Conservation (phyloP, 2,113 vertebrate species). For the Peromyscus polionotus region DNA sequence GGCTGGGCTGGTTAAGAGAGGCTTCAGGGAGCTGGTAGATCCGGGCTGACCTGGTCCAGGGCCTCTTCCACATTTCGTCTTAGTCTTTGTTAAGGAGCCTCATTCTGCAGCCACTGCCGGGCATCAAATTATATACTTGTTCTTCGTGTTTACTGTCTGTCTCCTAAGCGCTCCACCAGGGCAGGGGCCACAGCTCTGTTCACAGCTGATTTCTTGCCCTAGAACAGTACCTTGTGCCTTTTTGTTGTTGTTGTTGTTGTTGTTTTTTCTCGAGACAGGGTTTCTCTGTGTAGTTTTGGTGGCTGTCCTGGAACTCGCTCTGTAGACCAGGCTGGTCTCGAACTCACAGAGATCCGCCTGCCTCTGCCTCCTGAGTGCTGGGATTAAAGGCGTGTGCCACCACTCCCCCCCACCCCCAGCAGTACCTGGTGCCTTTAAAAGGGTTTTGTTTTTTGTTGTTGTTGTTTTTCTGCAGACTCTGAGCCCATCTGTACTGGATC, state of each 20-base stretch:
- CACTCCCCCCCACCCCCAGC: too few species aligned
- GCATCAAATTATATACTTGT: slow-evolving; percentile 71
- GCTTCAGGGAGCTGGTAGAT: not conserved
- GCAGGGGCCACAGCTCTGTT: not conserved
- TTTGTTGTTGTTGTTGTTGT: too few species aligned
- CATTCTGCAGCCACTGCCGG: not conserved
- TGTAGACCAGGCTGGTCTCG: too few species aligned
- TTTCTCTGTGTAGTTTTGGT: too few species aligned
- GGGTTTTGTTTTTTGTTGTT: not conserved
- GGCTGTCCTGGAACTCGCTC: too few species aligned
- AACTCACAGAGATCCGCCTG: too few species aligned
- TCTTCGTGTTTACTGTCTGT: slow-evolving; percentile 33
- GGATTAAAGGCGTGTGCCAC: too few species aligned
- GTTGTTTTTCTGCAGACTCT: not conserved
- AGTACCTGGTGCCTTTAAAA: not conserved
- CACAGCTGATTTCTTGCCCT: not conserved
- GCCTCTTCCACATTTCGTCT: not conserved
- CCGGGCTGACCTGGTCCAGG: not conserved
- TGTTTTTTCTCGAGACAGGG: too few species aligned
- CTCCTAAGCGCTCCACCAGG: slow-evolving; percentile 10
- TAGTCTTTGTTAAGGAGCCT: not conserved
- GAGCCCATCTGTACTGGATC: not conserved
- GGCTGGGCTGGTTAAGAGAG: not conserved
- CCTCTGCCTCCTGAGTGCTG: too few species aligned
- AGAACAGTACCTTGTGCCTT: not conserved